Conservation (phyloP, 1,140 invertebrate genomes). For the Oryctes rhinoceros region DNA sequence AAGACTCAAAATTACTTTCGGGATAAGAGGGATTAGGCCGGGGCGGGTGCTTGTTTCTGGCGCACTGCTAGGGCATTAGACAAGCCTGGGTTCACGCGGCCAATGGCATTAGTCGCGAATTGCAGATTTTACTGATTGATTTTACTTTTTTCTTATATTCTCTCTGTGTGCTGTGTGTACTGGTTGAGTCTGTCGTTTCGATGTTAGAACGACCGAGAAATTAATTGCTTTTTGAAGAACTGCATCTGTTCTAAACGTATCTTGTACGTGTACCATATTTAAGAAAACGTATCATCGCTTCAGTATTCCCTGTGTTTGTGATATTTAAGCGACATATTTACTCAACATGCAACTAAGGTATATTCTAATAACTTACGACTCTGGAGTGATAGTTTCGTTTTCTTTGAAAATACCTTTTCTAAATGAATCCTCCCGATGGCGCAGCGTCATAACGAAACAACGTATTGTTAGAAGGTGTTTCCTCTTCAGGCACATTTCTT, state of each 20-base stretch:
- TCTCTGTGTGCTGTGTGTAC: slow-evolving; percentile 1
- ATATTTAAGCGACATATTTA: no score
- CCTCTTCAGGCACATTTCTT: no score
- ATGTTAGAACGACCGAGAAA: slow-evolving; percentile 42
- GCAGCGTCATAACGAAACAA: no score
- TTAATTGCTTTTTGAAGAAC: slow-evolving; percentile 50
- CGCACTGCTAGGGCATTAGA: slow-evolving; percentile 55
- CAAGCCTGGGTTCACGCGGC: slow-evolving; percentile 57
- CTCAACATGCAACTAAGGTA: no score
- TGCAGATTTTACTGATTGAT: slow-evolving; percentile 55
- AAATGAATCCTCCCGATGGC: no score
- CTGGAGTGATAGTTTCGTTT: no score
- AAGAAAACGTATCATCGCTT: no score
- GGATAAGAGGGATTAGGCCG: slow-evolving; percentile 62
- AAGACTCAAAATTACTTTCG: slow-evolving; percentile 63
- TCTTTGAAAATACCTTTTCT: no score
- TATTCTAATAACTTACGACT: no score
- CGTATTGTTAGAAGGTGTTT: no score
- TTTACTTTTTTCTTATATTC: slow-evolving; percentile 50
- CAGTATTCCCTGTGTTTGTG: no score
- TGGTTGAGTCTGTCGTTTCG: slow-evolving; percentile 10
- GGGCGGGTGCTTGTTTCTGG: slow-evolving; percentile 59
- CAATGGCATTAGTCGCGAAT: slow-evolving; percentile 55
- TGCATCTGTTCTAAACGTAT: background rate
- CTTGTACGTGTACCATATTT: no score